These are phyloP conservation scores for Nothocercus nigrocapillus DNA, from an alignment of 2,113 vertebrate genomes.

Conservation along the genomic window DNA sequence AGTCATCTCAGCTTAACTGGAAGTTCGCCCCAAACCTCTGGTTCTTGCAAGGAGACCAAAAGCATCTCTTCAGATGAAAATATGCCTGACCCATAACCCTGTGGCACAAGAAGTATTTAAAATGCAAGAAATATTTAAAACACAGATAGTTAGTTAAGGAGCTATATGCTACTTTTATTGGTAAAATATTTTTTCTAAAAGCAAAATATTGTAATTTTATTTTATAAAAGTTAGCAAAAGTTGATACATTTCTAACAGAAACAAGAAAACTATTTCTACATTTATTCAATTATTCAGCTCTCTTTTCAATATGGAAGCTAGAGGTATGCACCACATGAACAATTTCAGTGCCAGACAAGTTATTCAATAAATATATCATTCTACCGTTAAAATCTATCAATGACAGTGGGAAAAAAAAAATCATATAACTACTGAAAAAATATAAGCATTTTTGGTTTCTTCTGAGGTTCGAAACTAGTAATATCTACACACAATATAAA, in stretches of 20 bases:
- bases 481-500: not conserved
- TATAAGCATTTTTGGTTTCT: constrained; percentile 16
- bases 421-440: constrained; percentile 51
- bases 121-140: not conserved
- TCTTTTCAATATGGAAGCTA: constrained; percentile 10
- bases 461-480: not conserved
- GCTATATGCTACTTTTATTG: constrained; percentile 45
- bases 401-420: constrained; percentile 35
- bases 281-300: not conserved
- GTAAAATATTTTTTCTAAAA: constrained; percentile 57
- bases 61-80: not conserved
- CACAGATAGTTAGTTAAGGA: not conserved
- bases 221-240: constrained; percentile 63
- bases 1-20: not conserved
- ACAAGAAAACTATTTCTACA: constrained; percentile 37
- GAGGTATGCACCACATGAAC: not conserved
- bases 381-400: not conserved
- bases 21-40: not conserved
- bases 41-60: not conserved
- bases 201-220: constrained; percentile 56
- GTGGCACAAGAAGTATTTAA: not conserved
- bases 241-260: constrained; percentile 32
- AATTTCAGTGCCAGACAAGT: constrained; percentile 1
- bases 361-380: constrained; percentile 48
- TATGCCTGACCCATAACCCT: not conserved